Evolutionary conservation across 64 coral and sea anemone genomes (phyloP), one percentile per base, ranked within the genome.

Genomic region (Montipora capricornis): DNA sequence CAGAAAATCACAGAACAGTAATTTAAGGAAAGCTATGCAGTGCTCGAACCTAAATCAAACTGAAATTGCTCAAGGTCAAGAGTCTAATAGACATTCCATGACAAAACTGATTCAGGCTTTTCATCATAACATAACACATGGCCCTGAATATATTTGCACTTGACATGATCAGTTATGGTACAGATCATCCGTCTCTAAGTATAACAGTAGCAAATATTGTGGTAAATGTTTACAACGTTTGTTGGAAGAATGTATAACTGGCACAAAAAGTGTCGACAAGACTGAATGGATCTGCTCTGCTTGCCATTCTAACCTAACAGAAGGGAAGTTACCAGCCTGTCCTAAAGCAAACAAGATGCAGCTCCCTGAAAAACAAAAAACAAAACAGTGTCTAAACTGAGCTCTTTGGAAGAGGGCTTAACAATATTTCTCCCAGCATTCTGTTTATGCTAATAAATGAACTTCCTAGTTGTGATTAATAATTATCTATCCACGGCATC

Each of bases 211-310:
- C 47, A 89, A 29, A 47, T 89, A 89, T 8, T 77, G 29, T 11
- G 69, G 11, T 83, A 53, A 83, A 20, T 76, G 69, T 89, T 77
- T 49, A 20, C 68, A 77, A 76, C 16, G 55, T 89, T 6, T 89
- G 47, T 15, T 88, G n/a, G 20, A 89, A 19, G 26, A 20, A 53
- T 90, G 75, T 80, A 60, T 90, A 10, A 90, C 52, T 80, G 61
- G 88, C 5, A 3, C 51, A 48, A 90, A 29, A 81, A 90, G 77
- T 81, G 60, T 90, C 4, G 52, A 79, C 19, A 47, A 90, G 14
- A 90, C 77, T 50, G 89, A 90, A 90, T 90, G 89, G 89, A 90
- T 90, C 59, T 90, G 89, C 48, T 68, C 10, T 47, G 69, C 53
- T 79, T 90, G 75, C 24, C 79, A 57, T 57, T 57, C 53, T 57